A percentile compares a stretch with the other conserved stretches of the same genome.
These are phyloP conservation scores for Erynnis tages DNA, from an alignment of 2,888 invertebrate genomes.

Conservation along the genomic window DNA sequence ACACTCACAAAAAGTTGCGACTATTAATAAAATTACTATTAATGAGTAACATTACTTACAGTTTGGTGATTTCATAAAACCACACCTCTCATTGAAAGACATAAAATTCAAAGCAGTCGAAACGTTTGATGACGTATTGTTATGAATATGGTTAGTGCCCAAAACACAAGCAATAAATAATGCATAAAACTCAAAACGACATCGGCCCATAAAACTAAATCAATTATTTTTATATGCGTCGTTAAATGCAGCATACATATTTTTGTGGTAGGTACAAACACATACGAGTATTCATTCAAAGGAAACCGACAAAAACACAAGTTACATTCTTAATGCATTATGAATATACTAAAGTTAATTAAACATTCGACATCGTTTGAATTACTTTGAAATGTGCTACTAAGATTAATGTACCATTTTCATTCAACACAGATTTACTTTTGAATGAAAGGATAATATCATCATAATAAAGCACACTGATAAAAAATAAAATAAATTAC, in stretches of 20 bases:
- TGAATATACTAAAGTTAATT: too few species aligned
- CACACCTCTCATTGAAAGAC: not conserved
- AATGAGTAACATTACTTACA: not conserved
- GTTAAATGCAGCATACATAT: slow-evolving; percentile 19
- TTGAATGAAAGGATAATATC: not conserved
- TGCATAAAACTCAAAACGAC: slow-evolving; percentile 32
- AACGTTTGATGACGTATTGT: slow-evolving; percentile 9
- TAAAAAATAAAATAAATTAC: too few species aligned
- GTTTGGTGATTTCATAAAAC: not conserved
- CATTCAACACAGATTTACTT: too few species aligned
- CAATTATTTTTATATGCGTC: slow-evolving; percentile 19
- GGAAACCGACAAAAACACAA: too few species aligned
- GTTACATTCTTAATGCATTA: too few species aligned
- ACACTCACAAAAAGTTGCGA: too few species aligned
- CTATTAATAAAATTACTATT: too few species aligned
- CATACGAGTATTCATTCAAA: too few species aligned
- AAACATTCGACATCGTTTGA: too few species aligned
- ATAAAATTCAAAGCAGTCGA: slow-evolving; percentile 1
- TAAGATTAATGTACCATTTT: too few species aligned
- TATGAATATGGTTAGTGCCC: not conserved
- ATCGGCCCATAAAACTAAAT: slow-evolving; percentile 23
- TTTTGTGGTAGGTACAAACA: not conserved
- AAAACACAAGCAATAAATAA: slow-evolving; percentile 20
- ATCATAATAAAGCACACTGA: not conserved
- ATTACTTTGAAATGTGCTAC: too few species aligned